These are phyloP conservation scores for Lagocephalus sceleratus DNA, from an alignment of 2,797 vertebrate species.

Conservation along the genomic window DNA sequence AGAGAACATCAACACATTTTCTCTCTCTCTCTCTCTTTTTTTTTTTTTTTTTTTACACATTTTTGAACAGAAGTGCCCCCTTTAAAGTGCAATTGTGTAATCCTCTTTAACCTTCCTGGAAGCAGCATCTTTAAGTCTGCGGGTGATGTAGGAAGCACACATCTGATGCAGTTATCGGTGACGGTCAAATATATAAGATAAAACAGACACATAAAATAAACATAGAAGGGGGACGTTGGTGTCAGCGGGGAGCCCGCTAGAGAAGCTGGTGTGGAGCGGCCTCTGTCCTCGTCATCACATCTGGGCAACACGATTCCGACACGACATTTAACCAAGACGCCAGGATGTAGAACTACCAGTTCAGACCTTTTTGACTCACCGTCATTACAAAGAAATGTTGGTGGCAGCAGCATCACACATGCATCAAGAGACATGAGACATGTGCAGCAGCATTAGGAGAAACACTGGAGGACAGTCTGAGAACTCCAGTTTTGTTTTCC, in stretches of 20 bases:
- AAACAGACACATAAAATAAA: too few relatives aligned
- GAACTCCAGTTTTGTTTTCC: too few relatives aligned
- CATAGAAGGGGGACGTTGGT: not conserved
- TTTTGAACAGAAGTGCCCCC: constrained; percentile 22
- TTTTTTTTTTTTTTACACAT: constrained; percentile 11
- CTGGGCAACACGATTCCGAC: constrained; percentile 50
- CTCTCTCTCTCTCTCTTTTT: too few relatives aligned
- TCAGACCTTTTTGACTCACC: too few relatives aligned
- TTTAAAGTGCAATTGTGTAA: constrained; percentile 46
- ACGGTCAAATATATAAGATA: too few relatives aligned
- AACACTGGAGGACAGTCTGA: too few relatives aligned
- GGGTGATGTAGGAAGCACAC: constrained; percentile 7
- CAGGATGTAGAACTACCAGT: constrained; percentile 11
- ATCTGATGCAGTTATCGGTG: too few relatives aligned
- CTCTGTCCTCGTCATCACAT: constrained; percentile 49
- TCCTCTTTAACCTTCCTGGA: constrained; percentile 49
- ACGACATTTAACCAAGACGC: constrained; percentile 65
- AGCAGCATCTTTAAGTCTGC: constrained; percentile 24
- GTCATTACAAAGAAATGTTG: too few relatives aligned
- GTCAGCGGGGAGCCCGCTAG: constrained; percentile 8
- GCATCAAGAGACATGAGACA: too few relatives aligned
- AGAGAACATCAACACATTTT: too few relatives aligned
- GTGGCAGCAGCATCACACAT: too few relatives aligned
- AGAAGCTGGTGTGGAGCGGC: constrained; percentile 9
- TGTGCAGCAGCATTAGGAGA: too few relatives aligned